Evolutionary conservation across 2,888 invertebrate genomes (phyloP), one percentile per base, ranked within the genome.

Genomic region (Troilus luridus): DNA sequence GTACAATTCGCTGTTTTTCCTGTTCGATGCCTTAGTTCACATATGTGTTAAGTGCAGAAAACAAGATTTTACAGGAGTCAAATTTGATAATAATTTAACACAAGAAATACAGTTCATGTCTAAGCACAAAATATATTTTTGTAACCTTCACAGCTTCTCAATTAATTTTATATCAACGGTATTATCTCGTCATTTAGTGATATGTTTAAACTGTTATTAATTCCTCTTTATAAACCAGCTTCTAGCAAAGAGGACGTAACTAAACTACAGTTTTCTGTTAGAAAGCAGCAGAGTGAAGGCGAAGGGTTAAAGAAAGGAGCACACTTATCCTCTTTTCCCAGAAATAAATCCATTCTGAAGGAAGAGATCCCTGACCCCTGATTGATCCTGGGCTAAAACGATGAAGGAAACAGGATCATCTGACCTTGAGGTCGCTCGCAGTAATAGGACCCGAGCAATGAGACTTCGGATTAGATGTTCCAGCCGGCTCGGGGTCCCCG

Each of bases 381-480:
- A 85, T 85, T 85, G 54, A 85, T 85, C 85, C 85, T 56, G 85
- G 56, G n/a, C 56, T 56, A 58, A 85, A 85, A 85, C 85, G 85
- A 85, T 85, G 85, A 85, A 85, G 85, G 85, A 58, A 85, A 85
- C 85, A 85, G 85, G 85, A 85, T 85, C 56, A 85, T 56, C 85
- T 85, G 85, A 56, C 85, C 81, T n/a, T n/a, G 56, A 85, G 85
- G n/a, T n/a, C 10, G n/a, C 19, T 11, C 54, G 21, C 54, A n/a
- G 85, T 85, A 85, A 85, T 85, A 54, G 85, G 85, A 58, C 85
- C 56, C 14, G n/a, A 56, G 56, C 85, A 19, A 85, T 85, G 85
- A 56, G 85, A 3, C 85, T 85, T 85, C 56, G 85, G 85, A 85
- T 85, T 85, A 85, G 85, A 85, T 85, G 85, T 85, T 56, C 85